Conservation (phyloP, 2,888 invertebrate genomes). For the Lacanobia oleracea region DNA sequence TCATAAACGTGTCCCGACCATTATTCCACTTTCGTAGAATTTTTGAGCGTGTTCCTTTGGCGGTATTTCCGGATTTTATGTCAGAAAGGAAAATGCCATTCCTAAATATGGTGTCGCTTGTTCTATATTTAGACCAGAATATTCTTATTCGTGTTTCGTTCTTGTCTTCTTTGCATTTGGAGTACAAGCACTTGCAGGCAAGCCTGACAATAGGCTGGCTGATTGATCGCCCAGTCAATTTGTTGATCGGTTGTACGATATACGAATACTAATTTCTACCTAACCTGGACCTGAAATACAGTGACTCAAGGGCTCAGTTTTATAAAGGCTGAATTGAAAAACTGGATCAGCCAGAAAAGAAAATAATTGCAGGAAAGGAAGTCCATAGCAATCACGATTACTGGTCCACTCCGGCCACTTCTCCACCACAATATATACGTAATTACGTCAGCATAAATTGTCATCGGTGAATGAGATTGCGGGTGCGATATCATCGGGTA, state of each 20-base stretch:
- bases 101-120: conserved; percentile 19
- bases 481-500: conserved; percentile 56
- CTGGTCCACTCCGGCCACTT: conserved; percentile 40
- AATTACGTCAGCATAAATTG: conserved; percentile 57
- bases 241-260: conserved; percentile 14
- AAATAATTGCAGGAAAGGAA: conserved; percentile 14
- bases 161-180: conserved; percentile 23
- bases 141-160: conserved; percentile 15
- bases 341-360: background rate
- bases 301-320: background rate
- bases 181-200: background rate
- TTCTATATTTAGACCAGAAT: conserved; percentile 31
- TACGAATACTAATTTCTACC: conserved; percentile 13
- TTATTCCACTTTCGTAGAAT: conserved; percentile 53
- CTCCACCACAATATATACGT: conserved; percentile 46
- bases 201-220: background rate
- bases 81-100: conserved; percentile 20
- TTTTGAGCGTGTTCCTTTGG: conserved; percentile 49
- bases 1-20: conserved; percentile 59
- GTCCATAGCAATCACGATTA: conserved; percentile 40
- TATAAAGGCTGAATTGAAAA: background rate
- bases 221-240: conserved; percentile 19
- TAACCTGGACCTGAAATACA: background rate
- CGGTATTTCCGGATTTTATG: conserved; percentile 46
- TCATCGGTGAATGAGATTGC: conserved; percentile 54